Evolutionary conservation across 2,113 vertebrate species (phyloP).

Genomic region (Brachyhypopomus occidentalis): DNA sequence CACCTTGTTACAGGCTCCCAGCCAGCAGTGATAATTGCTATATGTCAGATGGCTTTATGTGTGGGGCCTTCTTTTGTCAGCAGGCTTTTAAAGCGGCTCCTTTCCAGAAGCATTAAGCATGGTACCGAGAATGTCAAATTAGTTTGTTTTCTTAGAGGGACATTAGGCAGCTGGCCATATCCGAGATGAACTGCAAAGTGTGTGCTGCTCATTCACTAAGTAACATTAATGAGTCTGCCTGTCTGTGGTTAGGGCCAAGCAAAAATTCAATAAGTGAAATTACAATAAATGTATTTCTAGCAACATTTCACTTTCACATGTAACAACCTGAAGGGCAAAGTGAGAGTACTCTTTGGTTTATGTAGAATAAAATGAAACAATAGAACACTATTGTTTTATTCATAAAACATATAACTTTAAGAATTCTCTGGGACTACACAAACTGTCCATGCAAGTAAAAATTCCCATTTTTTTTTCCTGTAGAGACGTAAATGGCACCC

Average conservation of each 20-base stretch:
- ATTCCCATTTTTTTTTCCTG: background rate
- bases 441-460: background rate
- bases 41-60: slow-evolving; percentile 54
- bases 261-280: background rate
- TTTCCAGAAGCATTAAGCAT: slow-evolving; percentile 7
- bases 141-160: background rate
- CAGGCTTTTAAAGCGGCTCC: slow-evolving; percentile 21
- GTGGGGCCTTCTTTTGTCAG: background rate
- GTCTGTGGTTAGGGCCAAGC: background rate
- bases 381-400: background rate
- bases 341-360: too few relatives aligned
- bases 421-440: background rate
- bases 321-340: background rate
- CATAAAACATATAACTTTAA: background rate
- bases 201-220: background rate
- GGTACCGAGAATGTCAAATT: slow-evolving; percentile 5
- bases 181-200: background rate
- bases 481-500: background rate
- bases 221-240: background rate
- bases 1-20: slow-evolving; percentile 51
- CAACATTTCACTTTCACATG: background rate
- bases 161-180: slow-evolving; percentile 2
- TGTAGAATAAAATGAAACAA: background rate
- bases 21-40: slow-evolving; percentile 61
- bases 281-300: background rate